Evolutionary conservation across 2,888 invertebrate genomes (phyloP), one percentile per base, ranked within the genome.

Genomic region (Eumerus sabulonum): DNA sequence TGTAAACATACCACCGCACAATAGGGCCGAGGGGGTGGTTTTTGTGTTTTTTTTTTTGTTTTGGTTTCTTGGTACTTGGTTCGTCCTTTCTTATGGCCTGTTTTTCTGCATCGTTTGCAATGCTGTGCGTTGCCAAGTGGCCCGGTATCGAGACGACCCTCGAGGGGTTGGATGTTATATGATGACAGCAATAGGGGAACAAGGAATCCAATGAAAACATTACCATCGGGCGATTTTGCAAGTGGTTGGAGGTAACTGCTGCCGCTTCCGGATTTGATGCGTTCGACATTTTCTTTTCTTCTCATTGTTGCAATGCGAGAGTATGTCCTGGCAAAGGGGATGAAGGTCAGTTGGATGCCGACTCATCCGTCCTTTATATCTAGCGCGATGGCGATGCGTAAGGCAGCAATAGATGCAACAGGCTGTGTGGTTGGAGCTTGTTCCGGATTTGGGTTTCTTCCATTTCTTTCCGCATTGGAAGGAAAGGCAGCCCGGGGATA

Each of bases 181-280:
- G 74, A 79, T 68, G 74, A 67, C 74, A 79, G 73, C 68, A 79
- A 70, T 54, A 74, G 64, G 74, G 74, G 57, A 74, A 74, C 27
- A 27, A 70, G 64, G 70, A 74, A 79, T 79, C 79, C 64, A 79
- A 79, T 79, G 79, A 79, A 79, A 79, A 79, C 64, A 74, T 74
- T 74, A 70, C 68, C 74, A 63, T 40, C 53, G 56, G 12, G 35
- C 27, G 27, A 27, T 27, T n/a, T n/a, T 27, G 18, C 19, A 18
- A 16, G 50, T 9, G 48, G 36, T 47, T 57, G 17, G 38, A 44
- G 48, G 45, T n/a, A 9, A 42, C 56, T 57, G 63, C 74, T 60
- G 57, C 51, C 50, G 63, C 18, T 57, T 48, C 36, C 48, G 35
- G 54, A 57, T 57, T 71, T 42, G 63, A 79, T 73, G 77, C 77